Evolutionary conservation across 2,888 invertebrate genomes (phyloP).

Genomic region (Cerastis rubricosa): DNA sequence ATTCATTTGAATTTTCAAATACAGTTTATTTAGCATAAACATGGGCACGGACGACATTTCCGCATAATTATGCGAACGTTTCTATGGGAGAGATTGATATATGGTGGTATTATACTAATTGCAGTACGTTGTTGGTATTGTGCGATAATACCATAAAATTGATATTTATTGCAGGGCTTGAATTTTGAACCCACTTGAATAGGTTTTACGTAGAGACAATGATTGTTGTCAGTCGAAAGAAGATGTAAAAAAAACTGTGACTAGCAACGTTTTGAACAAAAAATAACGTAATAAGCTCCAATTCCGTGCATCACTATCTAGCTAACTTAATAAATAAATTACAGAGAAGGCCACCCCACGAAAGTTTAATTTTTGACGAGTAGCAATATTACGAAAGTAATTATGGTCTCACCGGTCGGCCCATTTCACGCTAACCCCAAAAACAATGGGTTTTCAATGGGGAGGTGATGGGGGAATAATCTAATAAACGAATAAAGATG

Average conservation of each 20-base stretch:
- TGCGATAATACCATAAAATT: constrained; percentile 77
- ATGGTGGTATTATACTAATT: constrained; percentile 87
- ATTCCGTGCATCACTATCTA: constrained; percentile 34
- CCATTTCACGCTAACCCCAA: constrained; percentile 89
- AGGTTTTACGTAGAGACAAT: neutral
- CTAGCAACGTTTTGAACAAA: constrained; percentile 24
- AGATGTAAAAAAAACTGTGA: neutral
- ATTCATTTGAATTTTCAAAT: constrained; percentile 77
- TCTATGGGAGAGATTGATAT: constrained; percentile 82
- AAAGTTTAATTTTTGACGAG: constrained; percentile 66
- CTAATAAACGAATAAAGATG: constrained; percentile 89
- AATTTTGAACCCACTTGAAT: constrained; percentile 25
- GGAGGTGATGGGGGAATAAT: constrained; percentile 78
- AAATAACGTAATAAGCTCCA: constrained; percentile 19
- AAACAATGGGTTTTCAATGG: constrained; percentile 83
- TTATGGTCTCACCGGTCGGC: constrained; percentile 78
- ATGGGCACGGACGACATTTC: constrained; percentile 81
- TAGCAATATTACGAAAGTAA: constrained; percentile 79
- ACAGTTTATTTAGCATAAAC: constrained; percentile 85
- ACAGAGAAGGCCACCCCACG: constrained; percentile 48
- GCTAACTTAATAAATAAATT: constrained; percentile 49
- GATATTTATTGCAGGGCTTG: constrained; percentile 67
- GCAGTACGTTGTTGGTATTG: constrained; percentile 74
- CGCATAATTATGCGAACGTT: constrained; percentile 75
- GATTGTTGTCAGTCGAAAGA: constrained; percentile 1